Base-by-base conservation (phyloP, 2,797 vertebrate genomes). In the Coreius guichenoti region DNA sequence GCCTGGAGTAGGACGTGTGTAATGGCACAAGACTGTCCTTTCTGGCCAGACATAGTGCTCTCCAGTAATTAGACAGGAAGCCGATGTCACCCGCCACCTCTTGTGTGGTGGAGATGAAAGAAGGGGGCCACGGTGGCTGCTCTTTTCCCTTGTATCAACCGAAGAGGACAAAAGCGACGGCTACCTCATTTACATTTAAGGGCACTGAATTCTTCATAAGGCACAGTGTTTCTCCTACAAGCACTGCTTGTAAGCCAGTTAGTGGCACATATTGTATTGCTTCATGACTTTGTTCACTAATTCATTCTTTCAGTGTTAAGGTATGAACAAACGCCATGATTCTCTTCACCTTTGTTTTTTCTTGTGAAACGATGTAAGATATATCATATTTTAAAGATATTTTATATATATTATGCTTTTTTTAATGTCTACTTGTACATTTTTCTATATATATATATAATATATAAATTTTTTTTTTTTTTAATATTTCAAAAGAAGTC, bases 21-120 rank as follows among this genome's bases (percentile, higher is more conserved):
- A 89, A 88, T 89, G 87, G 86, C 88, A 83, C 79, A 45, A 74
- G 81, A 82, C 75, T 88, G 87, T 82, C 81, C 84, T 88, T 84
- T 87, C 29, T 26, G 82, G 74, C 84, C 67, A 88, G 80, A 89
- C 85, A 87, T n/a, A 86, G 87, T 72, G 51, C 83, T 80, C 84
- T 86, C 83, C 72, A 82, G 88, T 90, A 91, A 91, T 91, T 89
- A 90, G 69, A 83, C 83, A 84, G 56, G 23, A 84, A 86, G 83
- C 84, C 76, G 82, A 87, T 70, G 87, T 84, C 87, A 85, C 65
- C 36, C 69, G 74, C 81, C 67, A 61, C 86, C 81, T 87, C 67
- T 84, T 82, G 58, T 78, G 74, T 76, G 76, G 74, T 75, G 26
- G 73, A 84, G 73, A 79, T 43, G 65, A 80, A 85, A 85, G 67